Evolutionary conservation across 2,113 vertebrate genomes (phyloP).

Genomic region (Chloebia gouldiae): DNA sequence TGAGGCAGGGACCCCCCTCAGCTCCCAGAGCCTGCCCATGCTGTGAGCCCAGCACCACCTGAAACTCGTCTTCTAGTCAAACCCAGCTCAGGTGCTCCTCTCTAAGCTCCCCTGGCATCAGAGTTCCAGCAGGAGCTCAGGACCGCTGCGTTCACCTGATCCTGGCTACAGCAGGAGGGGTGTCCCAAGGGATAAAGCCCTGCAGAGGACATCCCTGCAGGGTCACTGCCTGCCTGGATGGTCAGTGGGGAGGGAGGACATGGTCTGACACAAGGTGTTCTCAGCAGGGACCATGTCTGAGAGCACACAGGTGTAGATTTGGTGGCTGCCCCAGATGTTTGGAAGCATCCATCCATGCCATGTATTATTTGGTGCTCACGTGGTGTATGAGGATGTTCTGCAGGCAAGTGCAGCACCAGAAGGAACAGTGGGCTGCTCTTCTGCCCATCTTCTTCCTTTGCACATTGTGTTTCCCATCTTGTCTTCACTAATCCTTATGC

Average conservation of each 20-base stretch:
- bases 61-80: background rate
- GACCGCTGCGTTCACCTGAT: accelerated
- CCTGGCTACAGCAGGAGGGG: background rate
- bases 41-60: background rate
- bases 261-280: background rate
- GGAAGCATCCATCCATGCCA: background rate
- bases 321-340: background rate
- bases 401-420: background rate
- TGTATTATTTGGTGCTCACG: background rate
- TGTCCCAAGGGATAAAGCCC: background rate
- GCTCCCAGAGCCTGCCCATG: background rate
- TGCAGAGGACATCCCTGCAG: background rate
- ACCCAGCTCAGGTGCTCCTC: background rate
- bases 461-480: background rate
- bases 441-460: background rate
- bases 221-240: background rate
- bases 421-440: background rate
- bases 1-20: accelerated
- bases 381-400: background rate
- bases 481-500: background rate
- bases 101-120: background rate
- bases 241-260: background rate
- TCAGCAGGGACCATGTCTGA: background rate
- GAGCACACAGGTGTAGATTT: background rate
- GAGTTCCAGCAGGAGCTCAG: background rate